A percentile compares a stretch with the other conserved stretches of the same genome.
Conservation (phyloP, 2,888 invertebrate species). For the Andrena camellia region DNA sequence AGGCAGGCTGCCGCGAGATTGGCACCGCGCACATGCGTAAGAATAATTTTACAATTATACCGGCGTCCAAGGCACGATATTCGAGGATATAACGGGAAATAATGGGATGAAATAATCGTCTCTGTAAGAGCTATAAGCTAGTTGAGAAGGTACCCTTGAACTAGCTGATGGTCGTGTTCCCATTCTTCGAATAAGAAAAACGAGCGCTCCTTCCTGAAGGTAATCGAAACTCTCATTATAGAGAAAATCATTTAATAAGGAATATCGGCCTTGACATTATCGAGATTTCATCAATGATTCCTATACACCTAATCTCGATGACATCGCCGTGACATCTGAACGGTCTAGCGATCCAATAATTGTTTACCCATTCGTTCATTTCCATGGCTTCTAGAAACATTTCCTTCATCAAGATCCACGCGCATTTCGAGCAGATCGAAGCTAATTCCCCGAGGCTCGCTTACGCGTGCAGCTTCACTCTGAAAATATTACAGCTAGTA, state of each 20-base stretch:
- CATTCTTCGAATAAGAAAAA: neutral
- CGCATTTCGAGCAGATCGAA: slow-evolving; percentile 14
- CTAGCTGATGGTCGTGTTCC: slow-evolving; percentile 22
- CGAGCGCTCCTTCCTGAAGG: neutral
- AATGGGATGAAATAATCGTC: slow-evolving; percentile 67
- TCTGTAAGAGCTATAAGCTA: slow-evolving; percentile 52
- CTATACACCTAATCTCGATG: neutral
- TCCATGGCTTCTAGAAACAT: slow-evolving; percentile 50
- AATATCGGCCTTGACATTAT: neutral
- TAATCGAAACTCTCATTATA: neutral
- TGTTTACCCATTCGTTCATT: slow-evolving; percentile 38
- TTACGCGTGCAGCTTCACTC: neutral
- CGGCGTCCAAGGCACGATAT: slow-evolving; percentile 59
- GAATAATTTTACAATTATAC: slow-evolving; percentile 63
- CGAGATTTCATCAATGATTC: neutral
- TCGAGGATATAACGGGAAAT: slow-evolving; percentile 67
- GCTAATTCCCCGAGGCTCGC: neutral
- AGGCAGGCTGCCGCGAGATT: slow-evolving; percentile 26
- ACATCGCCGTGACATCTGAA: slow-evolving; percentile 26
- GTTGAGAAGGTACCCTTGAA: slow-evolving; percentile 43
- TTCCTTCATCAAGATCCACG: slow-evolving; percentile 28
- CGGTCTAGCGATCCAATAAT: slow-evolving; percentile 42
- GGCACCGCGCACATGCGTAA: slow-evolving; percentile 43
- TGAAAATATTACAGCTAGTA: neutral
- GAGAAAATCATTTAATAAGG: neutral